Evolutionary conservation across 2,113 vertebrate species (phyloP).

Genomic region (Hippocampus barbouri): DNA sequence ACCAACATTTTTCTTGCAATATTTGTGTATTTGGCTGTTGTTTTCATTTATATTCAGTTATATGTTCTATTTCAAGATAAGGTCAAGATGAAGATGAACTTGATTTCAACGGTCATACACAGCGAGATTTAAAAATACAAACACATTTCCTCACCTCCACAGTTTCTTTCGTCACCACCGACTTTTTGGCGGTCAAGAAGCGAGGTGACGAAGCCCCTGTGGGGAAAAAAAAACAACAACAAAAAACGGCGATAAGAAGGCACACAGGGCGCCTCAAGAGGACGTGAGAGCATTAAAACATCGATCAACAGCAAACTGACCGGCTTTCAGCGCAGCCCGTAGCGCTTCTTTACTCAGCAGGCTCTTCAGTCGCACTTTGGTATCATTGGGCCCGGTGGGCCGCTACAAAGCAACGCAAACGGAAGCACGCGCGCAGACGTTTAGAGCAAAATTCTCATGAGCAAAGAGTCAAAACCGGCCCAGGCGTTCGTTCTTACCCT

Average conservation of each 20-base stretch:
- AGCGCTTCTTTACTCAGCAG: slow-evolving; percentile 80
- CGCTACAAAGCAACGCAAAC: slow-evolving; percentile 23
- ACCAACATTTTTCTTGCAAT: too few relatives aligned
- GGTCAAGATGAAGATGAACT: too few relatives aligned
- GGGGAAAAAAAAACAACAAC: neutral
- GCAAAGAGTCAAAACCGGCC: neutral
- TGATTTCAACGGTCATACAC: too few relatives aligned
- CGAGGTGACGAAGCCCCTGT: slow-evolving; percentile 16
- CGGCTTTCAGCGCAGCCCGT: slow-evolving; percentile 69
- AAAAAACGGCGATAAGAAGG: neutral
- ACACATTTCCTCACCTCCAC: slow-evolving; percentile 34
- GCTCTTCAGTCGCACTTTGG: slow-evolving; percentile 80
- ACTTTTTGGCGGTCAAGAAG: slow-evolving; percentile 40
- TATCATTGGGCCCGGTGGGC: slow-evolving; percentile 52
- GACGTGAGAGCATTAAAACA: neutral
- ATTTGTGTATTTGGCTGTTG: too few relatives aligned
- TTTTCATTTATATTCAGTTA: too few relatives aligned
- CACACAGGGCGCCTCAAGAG: neutral
- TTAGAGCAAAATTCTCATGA: neutral
- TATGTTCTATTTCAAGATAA: too few relatives aligned
- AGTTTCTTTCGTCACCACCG: slow-evolving; percentile 7
- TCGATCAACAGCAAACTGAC: slow-evolving; percentile 61
- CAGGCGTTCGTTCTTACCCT: slow-evolving; percentile 60
- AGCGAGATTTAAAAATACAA: too few relatives aligned
- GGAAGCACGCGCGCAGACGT: neutral